Evolutionary conservation across 2,888 invertebrate genomes (phyloP).

Genomic region (Pycnomerus fuliginosus): DNA sequence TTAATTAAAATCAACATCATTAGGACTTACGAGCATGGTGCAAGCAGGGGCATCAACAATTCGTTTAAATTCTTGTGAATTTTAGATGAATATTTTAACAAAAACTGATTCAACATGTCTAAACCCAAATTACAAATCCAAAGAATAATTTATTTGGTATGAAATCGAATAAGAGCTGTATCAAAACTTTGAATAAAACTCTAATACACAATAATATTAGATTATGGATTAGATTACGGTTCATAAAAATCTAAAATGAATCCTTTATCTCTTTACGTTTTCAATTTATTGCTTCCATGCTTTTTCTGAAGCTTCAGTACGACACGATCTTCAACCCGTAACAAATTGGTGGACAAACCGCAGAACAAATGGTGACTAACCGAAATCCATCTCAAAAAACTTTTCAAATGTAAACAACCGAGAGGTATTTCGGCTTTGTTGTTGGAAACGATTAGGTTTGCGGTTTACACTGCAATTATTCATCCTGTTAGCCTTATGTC

Average conservation of each 20-base stretch:
- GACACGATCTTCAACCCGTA: constrained; percentile 14
- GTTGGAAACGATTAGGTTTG: constrained; percentile 28
- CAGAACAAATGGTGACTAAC: constrained; percentile 15
- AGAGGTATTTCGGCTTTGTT: constrained; percentile 26
- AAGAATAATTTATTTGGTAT: too few relatives aligned
- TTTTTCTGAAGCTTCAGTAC: constrained; percentile 10
- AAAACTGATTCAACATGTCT: too few relatives aligned
- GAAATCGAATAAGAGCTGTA: too few relatives aligned
- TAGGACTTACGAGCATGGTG: too few relatives aligned
- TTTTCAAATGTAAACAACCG: constrained; percentile 23
- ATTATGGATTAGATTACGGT: constrained; percentile 1
- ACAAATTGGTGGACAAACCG: constrained; percentile 17
- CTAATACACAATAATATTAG: neutral
- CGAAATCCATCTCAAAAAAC: constrained; percentile 9
- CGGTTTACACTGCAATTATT: constrained; percentile 25
- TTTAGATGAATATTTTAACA: too few relatives aligned
- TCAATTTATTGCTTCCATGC: constrained; percentile 21
- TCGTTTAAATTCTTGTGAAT: too few relatives aligned
- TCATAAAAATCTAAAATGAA: constrained; percentile 2
- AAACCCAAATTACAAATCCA: too few relatives aligned
- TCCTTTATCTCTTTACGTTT: constrained; percentile 17
- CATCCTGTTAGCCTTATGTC: constrained; percentile 19
- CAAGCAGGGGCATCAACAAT: too few relatives aligned
- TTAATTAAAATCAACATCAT: too few relatives aligned
- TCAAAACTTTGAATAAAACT: constrained; percentile 4